phyloP scores from a whole-genome alignment of 2,888 invertebrate genomes.

The Amphipyra tragopoginis region DNA sequence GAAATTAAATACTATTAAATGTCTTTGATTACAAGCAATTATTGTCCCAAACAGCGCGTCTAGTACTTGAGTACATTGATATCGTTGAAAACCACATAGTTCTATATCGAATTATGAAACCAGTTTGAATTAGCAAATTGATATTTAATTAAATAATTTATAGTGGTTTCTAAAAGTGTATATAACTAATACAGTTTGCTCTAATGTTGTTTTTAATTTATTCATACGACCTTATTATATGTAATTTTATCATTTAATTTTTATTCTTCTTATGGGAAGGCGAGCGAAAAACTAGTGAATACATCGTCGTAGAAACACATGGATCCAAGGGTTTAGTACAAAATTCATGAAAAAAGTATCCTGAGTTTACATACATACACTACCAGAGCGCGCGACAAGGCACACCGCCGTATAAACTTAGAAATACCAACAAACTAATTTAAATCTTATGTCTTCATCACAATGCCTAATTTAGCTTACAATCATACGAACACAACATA shows the following conservation, averaged over 20 bases:
- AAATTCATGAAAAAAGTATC: too few relatives aligned
- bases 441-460: too few relatives aligned
- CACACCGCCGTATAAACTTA: too few relatives aligned
- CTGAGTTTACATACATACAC: too few relatives aligned
- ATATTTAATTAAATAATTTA: conserved; percentile 39
- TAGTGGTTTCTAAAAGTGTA: conserved; percentile 33
- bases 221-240: background rate
- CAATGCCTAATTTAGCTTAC: too few relatives aligned
- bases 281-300: background rate
- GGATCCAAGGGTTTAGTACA: too few relatives aligned
- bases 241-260: conserved; percentile 12
- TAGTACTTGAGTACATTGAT: background rate
- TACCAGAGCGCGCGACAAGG: too few relatives aligned
- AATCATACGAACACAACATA: too few relatives aligned
- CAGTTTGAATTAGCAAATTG: conserved; percentile 32
- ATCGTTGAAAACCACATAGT: background rate
- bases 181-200: conserved; percentile 30
- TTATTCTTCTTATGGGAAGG: conserved; percentile 12
- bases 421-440: too few relatives aligned
- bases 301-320: too few relatives aligned
- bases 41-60: background rate
- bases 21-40: background rate
- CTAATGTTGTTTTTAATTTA: conserved; percentile 32
- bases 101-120: conserved; percentile 2
- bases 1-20: too few relatives aligned